These are phyloP conservation scores for Struthio camelus DNA, from an alignment of 2,113 vertebrate genomes.

Conservation along the genomic window DNA sequence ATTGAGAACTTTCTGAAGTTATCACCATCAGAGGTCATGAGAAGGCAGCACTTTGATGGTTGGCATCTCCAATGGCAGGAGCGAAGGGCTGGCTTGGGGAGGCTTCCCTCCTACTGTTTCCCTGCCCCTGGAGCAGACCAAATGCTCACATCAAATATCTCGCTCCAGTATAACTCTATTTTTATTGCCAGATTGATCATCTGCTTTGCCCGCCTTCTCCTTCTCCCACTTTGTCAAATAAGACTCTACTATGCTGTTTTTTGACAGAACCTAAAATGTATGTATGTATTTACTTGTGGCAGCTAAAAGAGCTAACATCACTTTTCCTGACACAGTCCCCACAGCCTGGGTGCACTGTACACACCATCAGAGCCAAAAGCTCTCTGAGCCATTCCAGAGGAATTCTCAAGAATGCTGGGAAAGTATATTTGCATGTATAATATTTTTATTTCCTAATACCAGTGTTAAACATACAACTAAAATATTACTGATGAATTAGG, in stretches of 20 bases:
- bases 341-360: accelerated
- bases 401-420: not conserved
- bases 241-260: not conserved
- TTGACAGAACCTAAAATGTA: not conserved
- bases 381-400: not conserved
- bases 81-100: not conserved
- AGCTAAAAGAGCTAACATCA: not conserved
- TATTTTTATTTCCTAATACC: not conserved
- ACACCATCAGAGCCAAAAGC: accelerated
- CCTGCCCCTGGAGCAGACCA: accelerated
- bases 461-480: not conserved
- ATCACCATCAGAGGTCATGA: accelerated
- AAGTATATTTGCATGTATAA: not conserved
- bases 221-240: not conserved
- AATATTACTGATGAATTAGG: not conserved
- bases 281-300: not conserved
- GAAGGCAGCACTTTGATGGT: not conserved
- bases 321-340: not conserved
- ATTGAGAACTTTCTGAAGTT: not conserved
- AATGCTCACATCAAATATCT: not conserved
- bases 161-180: not conserved
- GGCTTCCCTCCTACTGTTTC: not conserved
- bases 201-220: accelerated
- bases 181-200: not conserved
- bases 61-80: not conserved